Conservation (phyloP, 2,888 invertebrate genomes). For the Keiferia lycopersicella region DNA sequence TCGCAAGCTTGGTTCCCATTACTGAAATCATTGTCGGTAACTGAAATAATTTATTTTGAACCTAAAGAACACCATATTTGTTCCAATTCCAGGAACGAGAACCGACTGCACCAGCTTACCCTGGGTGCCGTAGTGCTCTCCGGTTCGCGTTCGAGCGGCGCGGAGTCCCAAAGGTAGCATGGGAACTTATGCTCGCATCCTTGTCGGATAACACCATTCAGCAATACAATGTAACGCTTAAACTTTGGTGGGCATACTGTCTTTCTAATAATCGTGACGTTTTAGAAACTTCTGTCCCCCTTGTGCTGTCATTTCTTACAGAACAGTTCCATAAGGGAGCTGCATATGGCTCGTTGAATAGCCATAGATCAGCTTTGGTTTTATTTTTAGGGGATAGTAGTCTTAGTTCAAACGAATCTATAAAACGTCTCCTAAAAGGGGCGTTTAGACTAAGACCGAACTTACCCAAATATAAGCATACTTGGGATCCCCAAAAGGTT, state of each 20-base stretch:
- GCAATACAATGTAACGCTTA: constrained; percentile 14
- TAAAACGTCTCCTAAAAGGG: constrained; percentile 6
- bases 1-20: constrained; percentile 29
- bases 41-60: constrained; percentile 11
- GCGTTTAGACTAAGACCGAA: constrained; percentile 1
- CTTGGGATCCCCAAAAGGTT: constrained; percentile 18
- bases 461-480: background rate
- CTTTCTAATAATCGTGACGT: background rate
- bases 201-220: background rate
- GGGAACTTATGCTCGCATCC: constrained; percentile 12
- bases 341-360: constrained; percentile 12
- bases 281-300: background rate
- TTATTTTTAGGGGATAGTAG: background rate
- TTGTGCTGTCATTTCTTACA: background rate
- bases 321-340: constrained; percentile 2
- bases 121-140: constrained; percentile 22
- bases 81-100: background rate
- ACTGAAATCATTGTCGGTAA: constrained; percentile 12
- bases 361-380: constrained; percentile 13
- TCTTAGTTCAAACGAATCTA: background rate
- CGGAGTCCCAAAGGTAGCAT: background rate
- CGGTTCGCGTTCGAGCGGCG: constrained; percentile 12
- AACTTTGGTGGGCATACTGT: constrained; percentile 22
- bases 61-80: background rate
- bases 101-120: constrained; percentile 3